Conservation (phyloP, 2,113 vertebrate genomes). For the Leiothrix lutea region DNA sequence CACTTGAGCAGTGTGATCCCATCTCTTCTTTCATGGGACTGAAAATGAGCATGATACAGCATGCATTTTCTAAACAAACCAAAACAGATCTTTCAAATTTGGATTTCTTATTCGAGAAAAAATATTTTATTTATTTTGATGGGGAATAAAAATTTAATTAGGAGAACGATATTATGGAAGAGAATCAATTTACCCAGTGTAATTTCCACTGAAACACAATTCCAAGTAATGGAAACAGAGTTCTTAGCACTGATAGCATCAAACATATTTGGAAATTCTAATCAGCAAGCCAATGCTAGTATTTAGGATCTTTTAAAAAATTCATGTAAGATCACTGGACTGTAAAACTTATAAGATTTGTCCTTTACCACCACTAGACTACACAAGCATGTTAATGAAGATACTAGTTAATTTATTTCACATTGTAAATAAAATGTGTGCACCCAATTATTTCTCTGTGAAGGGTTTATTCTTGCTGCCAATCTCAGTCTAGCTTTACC, state of each 20-base stretch:
- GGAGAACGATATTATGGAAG: neutral
- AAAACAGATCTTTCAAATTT: neutral
- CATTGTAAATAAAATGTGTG: neutral
- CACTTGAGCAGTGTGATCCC: neutral
- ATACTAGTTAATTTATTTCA: neutral
- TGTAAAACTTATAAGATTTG: neutral
- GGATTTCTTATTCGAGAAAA: neutral
- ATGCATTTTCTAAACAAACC: neutral
- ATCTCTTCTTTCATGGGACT: neutral
- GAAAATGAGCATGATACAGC: neutral
- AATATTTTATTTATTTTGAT: neutral
- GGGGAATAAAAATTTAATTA: neutral
- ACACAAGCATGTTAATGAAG: neutral
- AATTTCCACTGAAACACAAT: neutral
- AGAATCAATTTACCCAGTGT: neutral
- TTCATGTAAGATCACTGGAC: neutral
- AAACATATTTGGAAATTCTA: neutral
- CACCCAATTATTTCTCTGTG: neutral
- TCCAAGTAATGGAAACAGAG: neutral
- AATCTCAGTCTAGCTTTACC: neutral
- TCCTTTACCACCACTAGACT: neutral
- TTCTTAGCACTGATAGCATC: neutral
- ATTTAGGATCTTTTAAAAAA: conserved; percentile 7
- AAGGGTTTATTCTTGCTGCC: neutral
- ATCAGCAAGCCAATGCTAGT: neutral